Evolutionary conservation across 2,797 vertebrate genomes (phyloP).

Genomic region (Xenentodon cancila): DNA sequence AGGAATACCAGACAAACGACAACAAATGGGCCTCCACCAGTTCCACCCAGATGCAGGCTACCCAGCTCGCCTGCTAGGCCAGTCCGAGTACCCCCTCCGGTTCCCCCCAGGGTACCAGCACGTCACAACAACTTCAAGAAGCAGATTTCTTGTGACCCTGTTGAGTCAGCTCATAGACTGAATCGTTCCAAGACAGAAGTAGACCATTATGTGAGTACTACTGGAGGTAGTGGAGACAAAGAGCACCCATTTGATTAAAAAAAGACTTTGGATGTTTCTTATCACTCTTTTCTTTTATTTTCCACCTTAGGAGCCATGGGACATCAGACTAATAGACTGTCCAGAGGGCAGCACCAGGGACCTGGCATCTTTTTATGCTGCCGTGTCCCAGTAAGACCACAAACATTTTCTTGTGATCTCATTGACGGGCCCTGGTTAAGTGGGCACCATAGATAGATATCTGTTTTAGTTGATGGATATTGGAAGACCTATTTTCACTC

Average conservation of each 20-base stretch:
- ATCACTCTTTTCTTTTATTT: neutral
- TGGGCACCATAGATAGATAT: too few species aligned
- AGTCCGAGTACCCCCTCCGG: constrained; percentile 54
- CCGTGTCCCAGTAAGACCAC: constrained; percentile 64
- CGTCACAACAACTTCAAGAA: neutral
- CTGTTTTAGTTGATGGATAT: neutral
- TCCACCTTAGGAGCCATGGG: constrained; percentile 64
- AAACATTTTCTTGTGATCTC: neutral
- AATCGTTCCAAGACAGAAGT: constrained; percentile 56
- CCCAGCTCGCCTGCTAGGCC: neutral
- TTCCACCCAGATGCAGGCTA: constrained; percentile 24
- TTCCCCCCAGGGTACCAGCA: constrained; percentile 50
- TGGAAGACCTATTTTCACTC: neutral
- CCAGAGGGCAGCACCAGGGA: constrained; percentile 74
- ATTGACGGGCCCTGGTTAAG: too few species aligned
- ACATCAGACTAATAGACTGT: constrained; percentile 56
- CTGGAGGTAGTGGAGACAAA: neutral
- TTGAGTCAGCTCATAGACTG: constrained; percentile 16
- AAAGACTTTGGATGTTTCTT: neutral
- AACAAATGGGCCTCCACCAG: neutral
- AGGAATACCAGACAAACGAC: neutral
- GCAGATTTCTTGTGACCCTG: constrained; percentile 27
- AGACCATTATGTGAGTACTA: constrained; percentile 59
- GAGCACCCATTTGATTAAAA: neutral
- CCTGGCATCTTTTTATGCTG: constrained; percentile 57